Conservation (phyloP, 2,797 vertebrate species). For the Psittacula echo region DNA sequence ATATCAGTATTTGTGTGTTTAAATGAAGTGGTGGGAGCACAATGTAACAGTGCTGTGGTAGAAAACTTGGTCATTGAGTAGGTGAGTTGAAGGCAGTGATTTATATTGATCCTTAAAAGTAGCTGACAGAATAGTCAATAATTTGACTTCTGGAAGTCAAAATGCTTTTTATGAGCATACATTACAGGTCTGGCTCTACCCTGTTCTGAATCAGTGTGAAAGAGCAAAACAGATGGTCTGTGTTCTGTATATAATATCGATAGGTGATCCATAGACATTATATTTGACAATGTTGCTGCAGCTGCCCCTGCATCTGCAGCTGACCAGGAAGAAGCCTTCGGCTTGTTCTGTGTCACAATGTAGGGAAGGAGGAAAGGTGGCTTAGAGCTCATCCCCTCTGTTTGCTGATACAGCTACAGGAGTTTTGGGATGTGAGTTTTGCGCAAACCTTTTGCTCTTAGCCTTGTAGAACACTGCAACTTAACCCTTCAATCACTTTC, state of each 20-base stretch:
- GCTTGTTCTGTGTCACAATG: accelerated
- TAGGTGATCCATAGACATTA: not conserved
- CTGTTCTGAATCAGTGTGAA: not conserved
- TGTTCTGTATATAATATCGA: not conserved
- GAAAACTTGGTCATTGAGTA: not conserved
- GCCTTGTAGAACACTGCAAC: not conserved
- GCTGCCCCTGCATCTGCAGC: not conserved
- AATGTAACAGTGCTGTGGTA: not conserved
- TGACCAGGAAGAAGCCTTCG: not conserved
- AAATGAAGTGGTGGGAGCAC: not conserved
- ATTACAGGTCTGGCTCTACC: not conserved
- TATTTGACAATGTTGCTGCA: not conserved
- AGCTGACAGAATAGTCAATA: not conserved
- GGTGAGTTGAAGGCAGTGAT: not conserved
- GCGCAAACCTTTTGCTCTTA: not conserved
- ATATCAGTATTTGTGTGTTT: not conserved
- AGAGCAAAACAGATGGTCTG: not conserved
- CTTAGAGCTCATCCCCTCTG: not conserved
- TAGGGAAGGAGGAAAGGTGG: not conserved
- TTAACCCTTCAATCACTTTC: not conserved
- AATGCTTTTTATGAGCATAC: not conserved
- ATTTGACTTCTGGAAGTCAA: not conserved
- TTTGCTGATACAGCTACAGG: not conserved
- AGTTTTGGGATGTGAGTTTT: not conserved
- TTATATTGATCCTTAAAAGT: not conserved